Percentiles rank a stretch among this genome's conserved stretches.
Evolutionary conservation across 2,888 invertebrate genomes (phyloP).

Genomic region (Stenodera caucasica): DNA sequence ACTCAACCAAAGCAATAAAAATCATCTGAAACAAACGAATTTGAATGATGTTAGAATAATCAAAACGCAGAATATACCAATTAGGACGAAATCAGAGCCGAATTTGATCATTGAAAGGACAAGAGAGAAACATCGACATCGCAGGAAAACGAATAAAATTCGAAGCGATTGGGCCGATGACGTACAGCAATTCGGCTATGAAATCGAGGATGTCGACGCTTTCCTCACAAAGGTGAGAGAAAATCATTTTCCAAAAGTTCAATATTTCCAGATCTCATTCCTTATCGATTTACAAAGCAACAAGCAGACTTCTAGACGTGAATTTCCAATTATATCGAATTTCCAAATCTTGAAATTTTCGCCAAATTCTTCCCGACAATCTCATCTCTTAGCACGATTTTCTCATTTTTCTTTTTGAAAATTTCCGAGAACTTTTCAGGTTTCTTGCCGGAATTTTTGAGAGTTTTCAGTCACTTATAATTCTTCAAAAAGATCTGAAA

Average conservation of each 20-base stretch:
- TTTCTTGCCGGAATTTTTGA: too few relatives aligned
- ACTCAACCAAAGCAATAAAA: slow-evolving; percentile 36
- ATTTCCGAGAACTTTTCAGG: too few relatives aligned
- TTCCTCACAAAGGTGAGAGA: slow-evolving; percentile 71
- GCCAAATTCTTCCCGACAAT: too few relatives aligned
- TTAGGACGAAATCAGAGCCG: slow-evolving; percentile 60
- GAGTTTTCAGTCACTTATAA: too few relatives aligned
- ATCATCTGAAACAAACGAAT: slow-evolving; percentile 35
- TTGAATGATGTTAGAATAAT: slow-evolving; percentile 37
- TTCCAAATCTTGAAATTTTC: too few relatives aligned
- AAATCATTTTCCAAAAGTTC: neutral
- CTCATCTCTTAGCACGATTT: too few relatives aligned
- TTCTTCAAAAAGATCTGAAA: too few relatives aligned
- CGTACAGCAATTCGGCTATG: slow-evolving; percentile 69
- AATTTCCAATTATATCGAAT: too few relatives aligned
- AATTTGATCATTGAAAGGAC: slow-evolving; percentile 59
- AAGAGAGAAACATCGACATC: slow-evolving; percentile 58
- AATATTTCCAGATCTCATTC: too few relatives aligned
- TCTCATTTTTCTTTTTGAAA: too few relatives aligned
- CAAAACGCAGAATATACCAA: slow-evolving; percentile 40
- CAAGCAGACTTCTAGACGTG: too few relatives aligned
- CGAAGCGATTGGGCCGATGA: slow-evolving; percentile 45
- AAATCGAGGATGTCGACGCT: slow-evolving; percentile 77
- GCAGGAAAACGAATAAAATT: slow-evolving; percentile 49
- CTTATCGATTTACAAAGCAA: too few relatives aligned